Conservation (phyloP, 1,140 invertebrate genomes). For the Drosophila arawakana region DNA sequence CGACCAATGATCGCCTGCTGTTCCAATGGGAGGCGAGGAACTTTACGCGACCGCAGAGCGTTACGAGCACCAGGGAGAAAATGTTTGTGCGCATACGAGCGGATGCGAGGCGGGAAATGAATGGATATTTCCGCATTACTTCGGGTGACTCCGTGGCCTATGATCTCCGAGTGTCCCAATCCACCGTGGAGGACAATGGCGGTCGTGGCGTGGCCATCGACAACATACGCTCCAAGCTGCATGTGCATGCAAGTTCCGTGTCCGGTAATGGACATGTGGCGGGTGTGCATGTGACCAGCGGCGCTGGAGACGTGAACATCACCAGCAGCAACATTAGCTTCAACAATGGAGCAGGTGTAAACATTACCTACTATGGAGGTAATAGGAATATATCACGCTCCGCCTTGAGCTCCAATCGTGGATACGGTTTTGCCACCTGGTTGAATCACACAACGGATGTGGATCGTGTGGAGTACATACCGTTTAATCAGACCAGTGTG, state of each 20-base stretch:
- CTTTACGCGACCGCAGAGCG: slow-evolving; percentile 92
- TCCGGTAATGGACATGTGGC: slow-evolving; percentile 94
- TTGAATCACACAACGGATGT: slow-evolving; percentile 93
- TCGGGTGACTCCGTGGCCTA: slow-evolving; percentile 92
- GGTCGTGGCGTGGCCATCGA: slow-evolving; percentile 96
- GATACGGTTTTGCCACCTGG: slow-evolving; percentile 94
- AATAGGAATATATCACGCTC: slow-evolving; percentile 94
- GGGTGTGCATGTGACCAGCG: slow-evolving; percentile 93
- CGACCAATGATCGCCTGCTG: slow-evolving; percentile 88
- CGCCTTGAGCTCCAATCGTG: slow-evolving; percentile 91
- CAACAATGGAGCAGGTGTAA: slow-evolving; percentile 96
- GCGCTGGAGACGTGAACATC: slow-evolving; percentile 96
- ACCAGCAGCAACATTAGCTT: slow-evolving; percentile 94
- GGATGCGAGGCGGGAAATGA: slow-evolving; percentile 88
- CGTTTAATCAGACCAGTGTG: slow-evolving; percentile 92
- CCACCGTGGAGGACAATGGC: slow-evolving; percentile 94
- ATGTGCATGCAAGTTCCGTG: slow-evolving; percentile 92
- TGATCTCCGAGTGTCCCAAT: slow-evolving; percentile 94
- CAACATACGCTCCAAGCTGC: slow-evolving; percentile 92
- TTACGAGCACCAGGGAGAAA: slow-evolving; percentile 91
- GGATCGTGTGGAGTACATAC: slow-evolving; percentile 88
- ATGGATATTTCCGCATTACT: slow-evolving; percentile 90
- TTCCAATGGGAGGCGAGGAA: slow-evolving; percentile 90
- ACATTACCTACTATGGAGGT: slow-evolving; percentile 96
- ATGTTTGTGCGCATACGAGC: slow-evolving; percentile 91